A percentile compares a stretch with the other conserved stretches of the same genome.
These are phyloP conservation scores for Hecatera dysodea DNA, from an alignment of 2,888 invertebrate species.

Conservation along the genomic window DNA sequence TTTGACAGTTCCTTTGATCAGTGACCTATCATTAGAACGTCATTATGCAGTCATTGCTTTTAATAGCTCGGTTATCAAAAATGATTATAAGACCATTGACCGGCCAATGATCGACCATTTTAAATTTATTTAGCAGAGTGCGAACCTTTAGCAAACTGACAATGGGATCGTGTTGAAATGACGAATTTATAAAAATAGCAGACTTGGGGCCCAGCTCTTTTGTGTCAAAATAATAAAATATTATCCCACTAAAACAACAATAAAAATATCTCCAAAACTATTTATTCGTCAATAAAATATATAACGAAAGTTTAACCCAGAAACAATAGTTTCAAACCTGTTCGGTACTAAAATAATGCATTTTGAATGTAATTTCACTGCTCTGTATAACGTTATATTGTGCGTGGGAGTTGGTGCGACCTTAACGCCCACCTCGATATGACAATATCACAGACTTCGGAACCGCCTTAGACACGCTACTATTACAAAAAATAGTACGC, in stretches of 20 bases:
- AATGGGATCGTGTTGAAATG: too few species aligned
- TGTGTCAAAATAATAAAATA: not conserved
- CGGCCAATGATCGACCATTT: too few species aligned
- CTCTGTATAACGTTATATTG: conserved; percentile 30
- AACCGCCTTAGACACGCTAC: not conserved
- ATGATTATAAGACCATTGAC: too few species aligned
- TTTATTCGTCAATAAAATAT: conserved; percentile 28
- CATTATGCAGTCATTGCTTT: too few species aligned
- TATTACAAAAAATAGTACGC: too few species aligned
- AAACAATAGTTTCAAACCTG: conserved; percentile 48
- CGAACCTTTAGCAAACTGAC: too few species aligned
- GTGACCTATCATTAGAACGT: too few species aligned
- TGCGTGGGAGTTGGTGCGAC: conserved; percentile 60
- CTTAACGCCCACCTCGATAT: conserved; percentile 57
- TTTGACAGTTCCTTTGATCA: too few species aligned
- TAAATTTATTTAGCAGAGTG: too few species aligned
- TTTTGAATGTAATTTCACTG: conserved; percentile 56
- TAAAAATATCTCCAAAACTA: conserved; percentile 27
- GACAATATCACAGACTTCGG: not conserved
- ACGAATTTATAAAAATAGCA: too few species aligned
- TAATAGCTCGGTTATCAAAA: too few species aligned
- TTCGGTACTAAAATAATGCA: conserved; percentile 44
- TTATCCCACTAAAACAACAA: not conserved
- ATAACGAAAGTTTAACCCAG: conserved; percentile 46
- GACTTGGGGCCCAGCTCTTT: too few species aligned